Evolutionary conservation across 2,113 vertebrate genomes (phyloP).

Genomic region (Mugil cephalus): DNA sequence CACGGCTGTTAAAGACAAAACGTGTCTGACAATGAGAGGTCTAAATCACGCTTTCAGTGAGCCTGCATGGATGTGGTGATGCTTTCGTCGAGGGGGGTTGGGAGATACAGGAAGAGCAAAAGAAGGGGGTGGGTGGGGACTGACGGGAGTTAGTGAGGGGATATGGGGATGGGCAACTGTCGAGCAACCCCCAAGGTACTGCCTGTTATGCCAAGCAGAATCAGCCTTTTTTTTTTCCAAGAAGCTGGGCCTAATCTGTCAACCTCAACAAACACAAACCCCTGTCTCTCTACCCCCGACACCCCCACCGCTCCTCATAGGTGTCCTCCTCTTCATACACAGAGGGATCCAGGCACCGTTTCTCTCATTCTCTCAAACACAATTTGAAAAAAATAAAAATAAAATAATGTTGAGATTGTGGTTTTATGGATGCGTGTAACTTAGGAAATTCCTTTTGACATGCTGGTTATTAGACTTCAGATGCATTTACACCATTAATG

Average conservation of each 20-base stretch:
- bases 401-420: background rate
- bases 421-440: slow-evolving; percentile 12
- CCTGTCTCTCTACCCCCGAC: slow-evolving; percentile 42
- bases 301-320: slow-evolving; percentile 45
- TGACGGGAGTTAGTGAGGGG: slow-evolving; percentile 65
- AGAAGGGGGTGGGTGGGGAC: slow-evolving; percentile 54
- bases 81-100: slow-evolving; percentile 77
- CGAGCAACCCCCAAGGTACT: slow-evolving; percentile 79
- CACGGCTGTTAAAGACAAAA: slow-evolving; percentile 53
- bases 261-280: slow-evolving; percentile 75
- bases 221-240: slow-evolving; percentile 69
- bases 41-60: slow-evolving; percentile 46
- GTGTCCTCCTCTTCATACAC: slow-evolving; percentile 54
- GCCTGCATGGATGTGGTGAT: slow-evolving; percentile 57
- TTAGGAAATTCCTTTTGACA: slow-evolving; percentile 40
- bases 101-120: slow-evolving; percentile 74
- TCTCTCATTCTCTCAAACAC: background rate
- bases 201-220: slow-evolving; percentile 83
- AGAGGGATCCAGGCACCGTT: slow-evolving; percentile 37
- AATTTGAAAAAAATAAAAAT: slow-evolving; percentile 5
- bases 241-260: slow-evolving; percentile 82
- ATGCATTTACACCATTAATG: slow-evolving; percentile 30
- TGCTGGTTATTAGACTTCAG: slow-evolving; percentile 24
- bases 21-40: background rate
- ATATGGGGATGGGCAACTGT: slow-evolving; percentile 82